Evolutionary conservation across 2,888 invertebrate genomes (phyloP), one percentile per base, ranked within the genome.

Genomic region (Microlaimidae sp.): DNA sequence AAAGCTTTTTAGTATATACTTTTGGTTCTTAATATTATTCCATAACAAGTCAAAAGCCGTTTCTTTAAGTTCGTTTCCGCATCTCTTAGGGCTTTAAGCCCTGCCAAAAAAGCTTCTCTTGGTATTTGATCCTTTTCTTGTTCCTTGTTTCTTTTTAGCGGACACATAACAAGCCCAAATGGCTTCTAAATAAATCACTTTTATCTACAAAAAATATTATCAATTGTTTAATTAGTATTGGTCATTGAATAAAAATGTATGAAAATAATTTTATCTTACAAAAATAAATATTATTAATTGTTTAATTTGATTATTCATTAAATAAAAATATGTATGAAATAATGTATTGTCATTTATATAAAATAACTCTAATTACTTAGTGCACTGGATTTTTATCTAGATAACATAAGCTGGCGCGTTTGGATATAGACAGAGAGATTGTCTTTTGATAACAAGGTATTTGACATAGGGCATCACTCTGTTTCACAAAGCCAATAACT

Each of bases 31-130:
- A 13, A 38, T n/a, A 10, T 10, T 38, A 13, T 38, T 38, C 38
- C n/a, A n/a, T n/a, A 38, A n/a, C 10, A 10, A 38, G 13, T 38
- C 38, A 38, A 38, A 38, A 10, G 38, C 38, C n/a, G 10, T n/a
- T 13, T 10, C 43, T 24, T 43, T n/a, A 5, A 43, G 43, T 21
- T 43, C 43, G 5, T n/a, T 19, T 10, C 43, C 43, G 45, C 53
- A 21, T 50, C 10, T 1, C 47, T 50, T 13, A 51, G 32, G 13
- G 32, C 45, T 38, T 53, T 53, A 19, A 56, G 41, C 5, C 47
- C 50, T 1, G 41, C 19, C 27, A 51, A 28, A 27, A 53, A 49
- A 19, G 53, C 25, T 48, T 43, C 28, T 45, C 47, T 13, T 21
- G 26, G 27, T 27, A 17, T 41, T 38, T 21, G 21, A 2, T 19